phyloP scores from a whole-genome alignment of 1,140 invertebrate genomes.

The Aricia agestis region DNA sequence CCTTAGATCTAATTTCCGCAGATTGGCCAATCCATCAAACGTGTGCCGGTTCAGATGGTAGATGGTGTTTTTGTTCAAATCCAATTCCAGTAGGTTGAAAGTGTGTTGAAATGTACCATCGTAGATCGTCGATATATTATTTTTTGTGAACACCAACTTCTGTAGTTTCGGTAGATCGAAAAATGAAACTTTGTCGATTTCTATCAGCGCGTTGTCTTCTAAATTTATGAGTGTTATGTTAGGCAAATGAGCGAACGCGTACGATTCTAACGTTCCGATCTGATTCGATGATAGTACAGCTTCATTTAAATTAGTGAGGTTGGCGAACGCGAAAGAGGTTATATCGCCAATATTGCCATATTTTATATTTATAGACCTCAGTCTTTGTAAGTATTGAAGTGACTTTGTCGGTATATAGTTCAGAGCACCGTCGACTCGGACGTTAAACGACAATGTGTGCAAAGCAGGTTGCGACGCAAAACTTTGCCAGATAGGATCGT shows the following conservation, averaged over 20 bases:
- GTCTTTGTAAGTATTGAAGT: slow-evolving; percentile 79
- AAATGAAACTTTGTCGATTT: slow-evolving; percentile 83
- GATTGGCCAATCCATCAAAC: slow-evolving; percentile 81
- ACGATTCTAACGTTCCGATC: slow-evolving; percentile 79
- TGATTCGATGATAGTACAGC: slow-evolving; percentile 81
- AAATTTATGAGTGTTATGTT: slow-evolving; percentile 81
- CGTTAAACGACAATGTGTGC: slow-evolving; percentile 81
- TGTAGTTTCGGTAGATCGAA: slow-evolving; percentile 81
- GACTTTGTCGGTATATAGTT: slow-evolving; percentile 82
- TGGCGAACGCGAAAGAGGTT: slow-evolving; percentile 81
- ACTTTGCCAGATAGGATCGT: slow-evolving; percentile 82
- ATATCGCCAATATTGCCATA: slow-evolving; percentile 83
- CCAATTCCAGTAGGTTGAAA: slow-evolving; percentile 80
- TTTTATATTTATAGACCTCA: slow-evolving; percentile 81
- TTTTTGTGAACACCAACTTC: slow-evolving; percentile 81
- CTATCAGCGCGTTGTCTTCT: slow-evolving; percentile 83
- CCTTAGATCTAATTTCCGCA: slow-evolving; percentile 81
- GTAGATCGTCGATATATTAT: slow-evolving; percentile 84
- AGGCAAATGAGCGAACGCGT: slow-evolving; percentile 82
- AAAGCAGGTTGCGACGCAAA: slow-evolving; percentile 83
- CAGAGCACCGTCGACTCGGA: slow-evolving; percentile 80
- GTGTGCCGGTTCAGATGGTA: slow-evolving; percentile 81
- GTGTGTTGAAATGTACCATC: slow-evolving; percentile 84
- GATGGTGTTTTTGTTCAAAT: slow-evolving; percentile 83
- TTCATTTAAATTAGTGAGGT: slow-evolving; percentile 80